Evolutionary conservation across 1,140 invertebrate genomes (phyloP).

Genomic region (Pachyrhynchus sulphureomaculatus): DNA sequence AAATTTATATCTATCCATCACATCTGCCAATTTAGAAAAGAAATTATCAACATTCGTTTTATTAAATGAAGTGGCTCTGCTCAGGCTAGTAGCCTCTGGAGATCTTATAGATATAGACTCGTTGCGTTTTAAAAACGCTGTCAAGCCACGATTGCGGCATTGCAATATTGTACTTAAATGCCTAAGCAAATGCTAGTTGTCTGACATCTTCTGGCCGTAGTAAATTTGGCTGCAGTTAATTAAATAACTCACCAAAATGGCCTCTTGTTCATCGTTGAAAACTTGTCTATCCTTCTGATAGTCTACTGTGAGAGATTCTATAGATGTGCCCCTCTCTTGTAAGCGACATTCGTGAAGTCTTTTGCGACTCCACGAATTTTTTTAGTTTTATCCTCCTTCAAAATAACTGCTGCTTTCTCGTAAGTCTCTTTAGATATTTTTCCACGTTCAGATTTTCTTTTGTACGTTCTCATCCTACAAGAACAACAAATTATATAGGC

Average conservation of each 20-base stretch:
- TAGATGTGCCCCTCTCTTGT: too few relatives aligned
- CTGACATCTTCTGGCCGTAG: slow-evolving; percentile 36
- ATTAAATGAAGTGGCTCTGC: too few relatives aligned
- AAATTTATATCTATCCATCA: slow-evolving; percentile 45
- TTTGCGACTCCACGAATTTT: slow-evolving; percentile 5
- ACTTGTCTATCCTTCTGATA: neutral
- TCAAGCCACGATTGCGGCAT: too few relatives aligned
- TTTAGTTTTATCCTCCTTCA: too few relatives aligned
- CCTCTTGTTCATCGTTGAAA: too few relatives aligned
- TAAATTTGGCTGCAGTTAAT: slow-evolving; percentile 25
- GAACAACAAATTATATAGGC: too few relatives aligned
- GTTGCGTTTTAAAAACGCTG: slow-evolving; percentile 54
- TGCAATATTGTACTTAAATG: slow-evolving; percentile 36
- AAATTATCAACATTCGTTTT: too few relatives aligned
- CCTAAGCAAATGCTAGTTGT: too few relatives aligned
- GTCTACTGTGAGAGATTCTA: too few relatives aligned
- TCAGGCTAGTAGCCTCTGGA: slow-evolving; percentile 53
- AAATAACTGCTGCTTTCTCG: neutral
- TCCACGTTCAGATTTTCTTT: slow-evolving; percentile 13
- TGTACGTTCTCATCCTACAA: slow-evolving; percentile 13
- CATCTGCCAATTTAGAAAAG: too few relatives aligned
- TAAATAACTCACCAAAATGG: slow-evolving; percentile 11
- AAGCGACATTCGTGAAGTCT: slow-evolving; percentile 1
- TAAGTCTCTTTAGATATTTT: neutral
- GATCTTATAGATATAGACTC: slow-evolving; percentile 48